Conservation (phyloP, 2,888 invertebrate species). For the Chymomyza caudatula region DNA sequence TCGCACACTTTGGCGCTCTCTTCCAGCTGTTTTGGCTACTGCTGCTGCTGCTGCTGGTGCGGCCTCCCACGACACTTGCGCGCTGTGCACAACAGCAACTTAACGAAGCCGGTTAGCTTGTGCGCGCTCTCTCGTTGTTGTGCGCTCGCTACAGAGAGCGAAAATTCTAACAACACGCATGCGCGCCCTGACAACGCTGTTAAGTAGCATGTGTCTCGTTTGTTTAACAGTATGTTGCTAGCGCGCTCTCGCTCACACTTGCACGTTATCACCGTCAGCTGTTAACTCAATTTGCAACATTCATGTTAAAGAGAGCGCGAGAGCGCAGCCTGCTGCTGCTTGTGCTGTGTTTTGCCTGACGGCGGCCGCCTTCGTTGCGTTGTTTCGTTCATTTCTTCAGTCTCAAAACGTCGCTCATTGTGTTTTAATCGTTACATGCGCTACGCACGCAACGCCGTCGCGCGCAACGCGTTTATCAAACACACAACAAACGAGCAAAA, state of each 20-base stretch:
- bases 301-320: not conserved
- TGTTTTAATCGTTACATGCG: constrained; percentile 50
- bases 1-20: not conserved
- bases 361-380: constrained; percentile 13
- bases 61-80: constrained; percentile 51
- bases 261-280: not conserved
- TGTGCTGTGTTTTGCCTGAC: not conserved
- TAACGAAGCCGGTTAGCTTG: constrained; percentile 33
- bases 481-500: constrained; percentile 40
- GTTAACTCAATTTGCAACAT: constrained; percentile 13
- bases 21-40: not conserved
- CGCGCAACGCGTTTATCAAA: constrained; percentile 47
- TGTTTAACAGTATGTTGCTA: not conserved
- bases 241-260: not conserved
- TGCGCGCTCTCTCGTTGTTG: not conserved
- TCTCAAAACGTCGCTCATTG: constrained; percentile 72
- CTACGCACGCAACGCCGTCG: constrained; percentile 36
- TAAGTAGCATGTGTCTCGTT: not conserved
- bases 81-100: constrained; percentile 6
- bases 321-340: not conserved
- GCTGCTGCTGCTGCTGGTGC: constrained; percentile 1
- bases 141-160: constrained; percentile 10
- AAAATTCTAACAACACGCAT: not conserved
- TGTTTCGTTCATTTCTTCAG: constrained; percentile 43
- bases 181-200: not conserved